Evolutionary conservation across 1,140 invertebrate species (phyloP), one percentile per base, ranked within the genome.

Genomic region (Araneus ventricosus): DNA sequence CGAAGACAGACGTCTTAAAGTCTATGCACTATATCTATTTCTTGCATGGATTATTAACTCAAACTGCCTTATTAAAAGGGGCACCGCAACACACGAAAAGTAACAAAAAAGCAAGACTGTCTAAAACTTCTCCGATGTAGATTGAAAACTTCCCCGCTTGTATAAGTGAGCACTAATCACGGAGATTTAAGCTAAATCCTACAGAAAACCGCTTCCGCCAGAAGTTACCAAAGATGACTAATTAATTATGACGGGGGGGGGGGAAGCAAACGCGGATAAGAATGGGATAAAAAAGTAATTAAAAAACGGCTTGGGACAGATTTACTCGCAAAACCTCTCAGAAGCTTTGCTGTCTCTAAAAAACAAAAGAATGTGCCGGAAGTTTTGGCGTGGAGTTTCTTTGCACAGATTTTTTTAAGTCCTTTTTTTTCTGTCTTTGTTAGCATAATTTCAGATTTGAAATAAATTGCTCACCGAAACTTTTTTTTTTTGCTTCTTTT

Each of bases 281-380:
- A 75, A 75, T 52, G 39, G 80, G 80, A 82, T 52, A 82, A 82
- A 82, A 82, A 82, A 82, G 80, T 45, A 82, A 82, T 82, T 82
- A 82, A 82, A 82, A 82, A 82, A 17, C 17, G 7, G 41, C 79
- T 39, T 20, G 41, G 24, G 10, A 6, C 10, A 41, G 39, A 4
- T 41, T 41, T 82, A 10, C 22, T 6, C 4, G 24, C 10, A 30
- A 82, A 52, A 39, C 34, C n/a, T 34, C 34, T 75, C 30, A 27
- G n/a, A 34, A 34, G 34, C 22, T 52, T 52, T 82, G 2, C 24
- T 41, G 7, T 24, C 39, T 7, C 4, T 8, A n/a, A 7, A 82
- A n/a, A 52, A 22, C 8, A 34, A 80, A 80, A 80, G n/a, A 22
- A 41, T 10, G 41, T 10, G 22, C 39, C 4, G 7, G 39, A 45